phyloP scores from a whole-genome alignment of 2,797 vertebrate species.

The Tangara arthus region DNA sequence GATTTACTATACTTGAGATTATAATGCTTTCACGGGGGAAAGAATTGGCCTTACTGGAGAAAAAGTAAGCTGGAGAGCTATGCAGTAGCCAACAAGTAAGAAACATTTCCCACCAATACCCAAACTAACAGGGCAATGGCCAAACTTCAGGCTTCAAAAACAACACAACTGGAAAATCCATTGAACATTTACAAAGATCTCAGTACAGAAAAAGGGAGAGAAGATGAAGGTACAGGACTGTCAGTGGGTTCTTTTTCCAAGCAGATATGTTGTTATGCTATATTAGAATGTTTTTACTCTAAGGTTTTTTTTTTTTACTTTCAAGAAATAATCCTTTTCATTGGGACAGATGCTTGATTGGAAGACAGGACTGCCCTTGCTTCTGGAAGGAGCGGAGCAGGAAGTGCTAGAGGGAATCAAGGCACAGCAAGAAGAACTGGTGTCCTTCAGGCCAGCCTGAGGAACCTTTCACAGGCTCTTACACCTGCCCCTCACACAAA shows the following conservation, averaged over 20 bases:
- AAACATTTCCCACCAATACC: neutral
- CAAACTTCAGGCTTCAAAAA: neutral
- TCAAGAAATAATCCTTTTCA: neutral
- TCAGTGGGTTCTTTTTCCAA: neutral
- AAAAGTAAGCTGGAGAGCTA: conserved; percentile 41
- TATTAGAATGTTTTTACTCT: neutral
- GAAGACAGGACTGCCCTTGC: neutral
- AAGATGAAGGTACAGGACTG: neutral
- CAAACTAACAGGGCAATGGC: neutral
- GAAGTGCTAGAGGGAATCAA: neutral
- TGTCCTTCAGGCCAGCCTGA: neutral
- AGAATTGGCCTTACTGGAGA: neutral
- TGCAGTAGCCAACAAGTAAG: conserved; percentile 30
- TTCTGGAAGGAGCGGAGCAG: neutral
- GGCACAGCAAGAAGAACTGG: neutral
- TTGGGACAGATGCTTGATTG: neutral
- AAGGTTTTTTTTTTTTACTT: neutral
- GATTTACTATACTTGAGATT: conserved; percentile 25
- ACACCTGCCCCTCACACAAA: neutral
- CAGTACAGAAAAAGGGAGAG: neutral
- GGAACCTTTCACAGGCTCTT: neutral
- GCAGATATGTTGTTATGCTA: neutral
- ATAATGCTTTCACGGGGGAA: neutral
- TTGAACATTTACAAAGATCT: neutral
- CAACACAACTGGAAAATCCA: neutral